A percentile compares a stretch with the other conserved stretches of the same genome.
phyloP scores from a whole-genome alignment of 1,140 invertebrate genomes.

The Rhynchophorus ferrugineus region DNA sequence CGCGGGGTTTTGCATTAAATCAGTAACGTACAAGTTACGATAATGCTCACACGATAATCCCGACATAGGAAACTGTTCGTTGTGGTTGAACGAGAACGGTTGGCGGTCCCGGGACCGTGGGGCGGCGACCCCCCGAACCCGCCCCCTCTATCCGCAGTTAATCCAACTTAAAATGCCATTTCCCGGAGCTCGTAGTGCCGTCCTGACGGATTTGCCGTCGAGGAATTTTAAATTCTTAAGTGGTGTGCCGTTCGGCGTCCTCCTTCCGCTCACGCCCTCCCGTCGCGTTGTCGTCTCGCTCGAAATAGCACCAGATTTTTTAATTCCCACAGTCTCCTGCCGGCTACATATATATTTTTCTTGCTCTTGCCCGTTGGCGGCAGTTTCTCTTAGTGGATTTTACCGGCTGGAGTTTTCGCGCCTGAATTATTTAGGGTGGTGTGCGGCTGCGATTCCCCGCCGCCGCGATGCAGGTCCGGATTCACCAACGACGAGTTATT shows the following conservation, averaged over 20 bases:
- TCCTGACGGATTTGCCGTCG: slow-evolving; percentile 38
- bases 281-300: not conserved
- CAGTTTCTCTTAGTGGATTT: slow-evolving; percentile 26
- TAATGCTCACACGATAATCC: too few relatives aligned
- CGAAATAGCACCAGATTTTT: slow-evolving; percentile 35
- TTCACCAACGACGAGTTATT: too few relatives aligned
- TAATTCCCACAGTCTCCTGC: slow-evolving; percentile 42
- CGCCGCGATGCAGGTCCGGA: too few relatives aligned
- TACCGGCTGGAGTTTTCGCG: slow-evolving; percentile 8
- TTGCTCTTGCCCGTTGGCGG: slow-evolving; percentile 33
- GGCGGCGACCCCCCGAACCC: too few relatives aligned
- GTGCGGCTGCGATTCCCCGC: too few relatives aligned
- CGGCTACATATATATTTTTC: slow-evolving; percentile 41
- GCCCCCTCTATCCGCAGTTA: slow-evolving; percentile 41
- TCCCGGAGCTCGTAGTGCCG: slow-evolving; percentile 40
- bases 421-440: slow-evolving; percentile 9
- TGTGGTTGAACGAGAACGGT: too few relatives aligned
- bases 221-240: slow-evolving; percentile 45
- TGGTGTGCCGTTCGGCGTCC: slow-evolving; percentile 24
- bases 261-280: slow-evolving; percentile 1
- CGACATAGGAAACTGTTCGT: too few relatives aligned
- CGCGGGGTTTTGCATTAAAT: too few relatives aligned
- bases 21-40: too few relatives aligned
- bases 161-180: slow-evolving; percentile 45
- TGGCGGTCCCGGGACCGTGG: too few relatives aligned